Percentiles rank a stretch among this genome's conserved stretches.
Evolutionary conservation across 1,140 invertebrate genomes (phyloP).

Genomic region (Drosophila erecta): DNA sequence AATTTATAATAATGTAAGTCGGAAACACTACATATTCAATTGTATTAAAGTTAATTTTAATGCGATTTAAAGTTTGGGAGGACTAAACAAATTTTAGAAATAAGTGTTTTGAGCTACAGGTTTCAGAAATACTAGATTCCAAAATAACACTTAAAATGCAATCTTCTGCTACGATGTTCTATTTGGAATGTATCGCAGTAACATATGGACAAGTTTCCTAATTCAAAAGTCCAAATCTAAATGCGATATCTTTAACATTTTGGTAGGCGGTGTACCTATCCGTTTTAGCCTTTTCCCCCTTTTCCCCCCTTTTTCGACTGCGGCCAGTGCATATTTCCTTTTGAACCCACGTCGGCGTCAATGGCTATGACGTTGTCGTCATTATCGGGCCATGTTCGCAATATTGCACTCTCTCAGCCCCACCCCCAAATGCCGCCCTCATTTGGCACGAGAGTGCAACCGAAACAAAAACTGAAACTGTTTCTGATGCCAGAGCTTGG

Average conservation of each 20-base stretch:
- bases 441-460: slow-evolving; percentile 43
- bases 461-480: slow-evolving; percentile 17
- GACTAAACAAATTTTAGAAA: no score
- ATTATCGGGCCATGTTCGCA: slow-evolving; percentile 79
- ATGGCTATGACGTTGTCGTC: slow-evolving; percentile 66
- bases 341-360: slow-evolving; percentile 46
- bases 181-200: no score
- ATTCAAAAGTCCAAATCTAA: no score
- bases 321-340: slow-evolving; percentile 72
- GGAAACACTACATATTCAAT: no score
- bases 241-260: not conserved
- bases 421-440: slow-evolving; percentile 56
- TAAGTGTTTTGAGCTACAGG: no score
- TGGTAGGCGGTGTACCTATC: slow-evolving; percentile 5
- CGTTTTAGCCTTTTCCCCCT: slow-evolving; percentile 5
- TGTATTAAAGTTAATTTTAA: no score
- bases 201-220: no score
- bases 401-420: slow-evolving; percentile 75
- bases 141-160: no score
- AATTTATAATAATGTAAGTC: no score
- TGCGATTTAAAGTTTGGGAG: no score
- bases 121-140: no score
- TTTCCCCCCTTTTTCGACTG: slow-evolving; percentile 41
- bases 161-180: no score
- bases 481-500: slow-evolving; percentile 11